Conservation (phyloP, 2,797 vertebrate genomes). For the Dendrocincla fuliginosa region DNA sequence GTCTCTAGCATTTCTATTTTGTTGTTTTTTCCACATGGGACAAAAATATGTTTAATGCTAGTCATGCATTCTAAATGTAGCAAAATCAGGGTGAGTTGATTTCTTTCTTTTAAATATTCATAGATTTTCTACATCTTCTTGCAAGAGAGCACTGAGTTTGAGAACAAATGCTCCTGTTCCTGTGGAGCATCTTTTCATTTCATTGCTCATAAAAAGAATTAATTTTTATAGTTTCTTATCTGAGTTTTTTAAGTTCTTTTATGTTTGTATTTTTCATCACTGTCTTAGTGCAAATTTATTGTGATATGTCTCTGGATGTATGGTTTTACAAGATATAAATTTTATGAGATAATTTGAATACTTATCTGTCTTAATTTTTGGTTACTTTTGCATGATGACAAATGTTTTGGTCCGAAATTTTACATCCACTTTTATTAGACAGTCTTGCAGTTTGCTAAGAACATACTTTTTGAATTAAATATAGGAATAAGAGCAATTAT, state of each 20-base stretch:
- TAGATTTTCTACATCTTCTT: not conserved
- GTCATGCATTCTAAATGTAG: not conserved
- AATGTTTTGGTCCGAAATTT: not conserved
- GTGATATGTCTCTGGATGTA: not conserved
- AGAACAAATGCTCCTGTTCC: not conserved
- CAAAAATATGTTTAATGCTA: not conserved
- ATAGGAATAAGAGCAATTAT: not conserved
- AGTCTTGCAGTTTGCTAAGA: not conserved
- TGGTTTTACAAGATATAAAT: not conserved
- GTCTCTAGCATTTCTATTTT: not conserved
- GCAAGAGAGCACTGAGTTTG: not conserved
- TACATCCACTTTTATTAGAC: not conserved
- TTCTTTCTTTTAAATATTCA: not conserved
- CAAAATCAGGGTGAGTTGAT: not conserved
- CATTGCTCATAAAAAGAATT: not conserved
- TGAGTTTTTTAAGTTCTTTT: not conserved
- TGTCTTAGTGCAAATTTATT: not conserved
- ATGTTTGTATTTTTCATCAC: not conserved
- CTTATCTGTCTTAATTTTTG: not conserved
- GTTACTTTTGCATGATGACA: not conserved
- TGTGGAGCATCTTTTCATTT: not conserved
- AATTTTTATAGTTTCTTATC: not conserved
- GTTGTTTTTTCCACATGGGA: not conserved
- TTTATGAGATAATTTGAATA: slow-evolving; percentile 4
- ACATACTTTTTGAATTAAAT: not conserved